Percentiles rank a stretch among this genome's conserved stretches.
phyloP scores from a whole-genome alignment of 2,888 invertebrate species.

The Aricia artaxerxes region DNA sequence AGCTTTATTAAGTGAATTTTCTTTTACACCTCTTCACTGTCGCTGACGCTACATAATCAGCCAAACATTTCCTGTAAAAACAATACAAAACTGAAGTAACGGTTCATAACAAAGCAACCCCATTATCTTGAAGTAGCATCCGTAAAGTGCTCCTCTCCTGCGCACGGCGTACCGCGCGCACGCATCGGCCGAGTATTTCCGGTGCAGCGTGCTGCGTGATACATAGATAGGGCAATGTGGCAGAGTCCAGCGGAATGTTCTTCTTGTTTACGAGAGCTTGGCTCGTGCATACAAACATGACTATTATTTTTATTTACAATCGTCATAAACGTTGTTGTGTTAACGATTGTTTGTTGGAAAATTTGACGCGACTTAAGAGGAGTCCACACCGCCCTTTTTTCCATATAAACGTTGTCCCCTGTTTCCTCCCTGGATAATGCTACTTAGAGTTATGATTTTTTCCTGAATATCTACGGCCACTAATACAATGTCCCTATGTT shows the following conservation, averaged over 20 bases:
- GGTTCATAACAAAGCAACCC: neutral
- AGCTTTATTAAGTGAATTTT: neutral
- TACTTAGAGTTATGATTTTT: no score
- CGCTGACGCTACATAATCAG: neutral
- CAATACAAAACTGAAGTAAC: neutral
- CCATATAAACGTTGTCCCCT: no score
- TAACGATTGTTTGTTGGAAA: constrained; percentile 8
- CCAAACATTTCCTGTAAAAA: neutral
- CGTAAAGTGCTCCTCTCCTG: neutral
- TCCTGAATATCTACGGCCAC: no score
- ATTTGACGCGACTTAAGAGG: neutral
- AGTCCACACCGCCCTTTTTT: no score
- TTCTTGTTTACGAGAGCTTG: constrained; percentile 57
- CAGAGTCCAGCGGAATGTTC: constrained; percentile 72
- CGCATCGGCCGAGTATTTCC: constrained; percentile 56
- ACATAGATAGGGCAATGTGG: constrained; percentile 47
- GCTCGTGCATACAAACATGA: constrained; percentile 21
- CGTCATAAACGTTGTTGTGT: neutral
- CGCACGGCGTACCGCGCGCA: constrained; percentile 39
- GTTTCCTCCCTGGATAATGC: no score
- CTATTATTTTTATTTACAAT: constrained; percentile 8
- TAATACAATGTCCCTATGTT: no score
- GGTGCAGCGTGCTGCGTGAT: constrained; percentile 55
- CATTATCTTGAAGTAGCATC: neutral
- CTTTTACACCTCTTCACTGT: neutral